Base-by-base conservation (phyloP, 2,797 vertebrate genomes). In the Glyptemys insculpta region DNA sequence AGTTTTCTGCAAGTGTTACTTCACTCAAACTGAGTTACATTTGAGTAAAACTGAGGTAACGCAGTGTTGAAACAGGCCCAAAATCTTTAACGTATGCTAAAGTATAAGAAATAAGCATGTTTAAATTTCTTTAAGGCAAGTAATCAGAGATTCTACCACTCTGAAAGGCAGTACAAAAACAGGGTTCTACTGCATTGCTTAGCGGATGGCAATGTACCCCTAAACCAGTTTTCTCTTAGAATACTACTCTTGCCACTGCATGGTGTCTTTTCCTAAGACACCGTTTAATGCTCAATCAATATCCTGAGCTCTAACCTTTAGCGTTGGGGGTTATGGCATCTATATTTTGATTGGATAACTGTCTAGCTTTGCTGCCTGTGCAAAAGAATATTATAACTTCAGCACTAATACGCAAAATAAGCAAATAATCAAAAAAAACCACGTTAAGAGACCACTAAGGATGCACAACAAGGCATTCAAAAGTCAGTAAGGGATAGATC, bases 301-400 rank as follows among this genome's bases (percentile, higher is more conserved):
- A 54, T 23, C 2, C 8, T 5, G 10, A 90, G 6, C 74, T 86
- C 37, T 52, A 79, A 85, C 50, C 52, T 50, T 54, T 89, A 54
- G 12, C 56, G 34, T 15, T 2, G n/a, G 57, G 56, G 84, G 83
- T 62, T 1, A 81, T 31, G 8, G 65, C 41, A 92, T 57, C 53
- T 85, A 74, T 88, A 82, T 6, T 65, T 49, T 8, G 41, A 25
- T 8, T 68, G 34, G 59, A 31, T 0, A 0, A 25, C 84, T 47
- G 16, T 72, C 68, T 41, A 72, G 19, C 10, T 37, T 0, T 0
- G 31, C 37, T 12, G 0, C 0, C 2, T 31, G n/a, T 49, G 62
- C 1, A 1, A 91, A 52, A 56, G 76, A 83, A 96, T 50, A 10
- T n/a, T 15, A 37, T 34, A 34, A 68, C 47, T 79, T 94, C 89